Percentiles rank a stretch among this genome's conserved stretches.
Evolutionary conservation across 2,113 vertebrate species (phyloP).

Genomic region (Stercorarius parasiticus): DNA sequence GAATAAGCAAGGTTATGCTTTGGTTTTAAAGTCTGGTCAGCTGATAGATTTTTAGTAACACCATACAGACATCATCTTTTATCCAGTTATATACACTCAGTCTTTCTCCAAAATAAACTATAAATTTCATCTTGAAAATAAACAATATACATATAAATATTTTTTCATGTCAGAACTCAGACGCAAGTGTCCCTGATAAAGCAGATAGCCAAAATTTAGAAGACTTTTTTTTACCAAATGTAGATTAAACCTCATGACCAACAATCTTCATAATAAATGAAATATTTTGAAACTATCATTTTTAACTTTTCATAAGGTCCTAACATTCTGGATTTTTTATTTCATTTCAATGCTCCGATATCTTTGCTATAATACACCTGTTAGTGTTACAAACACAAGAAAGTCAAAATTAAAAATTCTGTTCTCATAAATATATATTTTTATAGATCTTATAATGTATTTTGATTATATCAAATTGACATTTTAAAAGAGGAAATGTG

Average conservation of each 20-base stretch:
- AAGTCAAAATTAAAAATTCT: background rate
- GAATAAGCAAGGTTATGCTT: background rate
- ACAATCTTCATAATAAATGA: background rate
- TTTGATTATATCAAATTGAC: background rate
- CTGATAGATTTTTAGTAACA: background rate
- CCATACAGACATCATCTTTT: background rate
- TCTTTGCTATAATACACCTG: background rate
- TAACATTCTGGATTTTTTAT: background rate
- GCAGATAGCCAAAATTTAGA: background rate
- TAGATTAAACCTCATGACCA: background rate
- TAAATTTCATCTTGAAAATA: background rate
- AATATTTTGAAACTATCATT: background rate
- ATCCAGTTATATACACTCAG: background rate
- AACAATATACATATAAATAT: background rate
- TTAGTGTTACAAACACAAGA: background rate
- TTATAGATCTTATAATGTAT: fast-evolving
- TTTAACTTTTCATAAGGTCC: background rate
- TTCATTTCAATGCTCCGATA: background rate
- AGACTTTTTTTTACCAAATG: background rate
- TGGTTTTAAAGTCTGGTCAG: background rate
- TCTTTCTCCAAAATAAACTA: background rate
- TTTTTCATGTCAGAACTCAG: background rate
- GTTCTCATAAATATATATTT: background rate
- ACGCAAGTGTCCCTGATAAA: background rate
- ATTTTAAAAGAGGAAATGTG: background rate